phyloP scores from a whole-genome alignment of 2,797 vertebrate species.

The Orientallactaga sibirica region DNA sequence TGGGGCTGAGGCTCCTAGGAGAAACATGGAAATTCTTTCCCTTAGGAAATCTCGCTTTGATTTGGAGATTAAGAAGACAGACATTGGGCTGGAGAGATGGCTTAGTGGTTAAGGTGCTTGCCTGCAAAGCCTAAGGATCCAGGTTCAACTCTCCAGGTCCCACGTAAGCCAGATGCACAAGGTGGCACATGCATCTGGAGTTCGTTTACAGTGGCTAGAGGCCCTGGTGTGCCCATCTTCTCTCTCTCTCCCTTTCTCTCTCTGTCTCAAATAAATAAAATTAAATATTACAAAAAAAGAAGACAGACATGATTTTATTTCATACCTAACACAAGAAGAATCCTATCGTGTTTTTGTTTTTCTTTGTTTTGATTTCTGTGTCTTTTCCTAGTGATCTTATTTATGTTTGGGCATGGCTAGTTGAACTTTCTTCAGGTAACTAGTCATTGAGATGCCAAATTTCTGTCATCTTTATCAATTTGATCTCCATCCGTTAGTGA shows the following conservation, averaged over 20 bases:
- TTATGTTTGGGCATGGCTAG: background rate
- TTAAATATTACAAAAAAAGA: background rate
- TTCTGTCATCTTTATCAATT: background rate
- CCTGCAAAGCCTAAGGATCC: too few relatives aligned
- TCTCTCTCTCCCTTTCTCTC: too few relatives aligned
- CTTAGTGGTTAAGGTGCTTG: too few relatives aligned
- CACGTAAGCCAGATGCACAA: too few relatives aligned
- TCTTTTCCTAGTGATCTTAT: constrained; percentile 1
- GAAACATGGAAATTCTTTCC: background rate
- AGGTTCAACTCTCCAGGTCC: too few relatives aligned
- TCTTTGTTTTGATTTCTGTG: background rate
- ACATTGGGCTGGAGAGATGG: background rate
- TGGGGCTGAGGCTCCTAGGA: background rate
- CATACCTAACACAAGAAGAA: background rate
- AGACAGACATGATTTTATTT: background rate
- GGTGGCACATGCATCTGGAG: too few relatives aligned
- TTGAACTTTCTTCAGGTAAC: constrained; percentile 17
- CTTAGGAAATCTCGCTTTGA: background rate
- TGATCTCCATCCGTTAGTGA: background rate
- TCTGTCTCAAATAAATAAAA: too few relatives aligned
- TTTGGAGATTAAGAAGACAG: background rate
- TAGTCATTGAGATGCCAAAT: background rate
- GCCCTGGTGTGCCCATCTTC: too few relatives aligned
- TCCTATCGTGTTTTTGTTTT: background rate
- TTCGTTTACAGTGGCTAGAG: too few relatives aligned